These are phyloP conservation scores for Trimorus sp. DNA, from an alignment of 2,888 invertebrate genomes.

Conservation along the genomic window DNA sequence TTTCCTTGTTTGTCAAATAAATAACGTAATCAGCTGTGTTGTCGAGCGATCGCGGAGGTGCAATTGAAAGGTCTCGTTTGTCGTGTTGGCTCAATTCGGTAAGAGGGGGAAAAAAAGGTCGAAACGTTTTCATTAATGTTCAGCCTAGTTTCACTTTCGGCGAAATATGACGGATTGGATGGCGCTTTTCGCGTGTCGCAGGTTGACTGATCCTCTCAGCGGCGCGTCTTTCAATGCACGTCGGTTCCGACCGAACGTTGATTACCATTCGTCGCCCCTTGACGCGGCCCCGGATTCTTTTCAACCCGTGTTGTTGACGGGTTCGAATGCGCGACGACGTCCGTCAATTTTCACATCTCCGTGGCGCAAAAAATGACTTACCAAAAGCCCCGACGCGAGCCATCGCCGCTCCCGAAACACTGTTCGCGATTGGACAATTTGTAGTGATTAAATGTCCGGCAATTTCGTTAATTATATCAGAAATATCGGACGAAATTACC, in stretches of 20 bases:
- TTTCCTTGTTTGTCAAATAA: slow-evolving; percentile 3
- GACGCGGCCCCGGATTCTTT: slow-evolving; percentile 67
- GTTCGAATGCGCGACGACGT: slow-evolving; percentile 61
- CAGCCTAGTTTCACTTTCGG: not conserved
- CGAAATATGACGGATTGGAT: slow-evolving; percentile 41
- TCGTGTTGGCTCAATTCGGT: no score
- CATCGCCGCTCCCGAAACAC: not conserved
- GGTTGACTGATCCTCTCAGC: slow-evolving; percentile 78
- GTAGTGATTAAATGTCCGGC: slow-evolving; percentile 31
- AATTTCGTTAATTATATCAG: slow-evolving; percentile 41
- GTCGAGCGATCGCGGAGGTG: no score
- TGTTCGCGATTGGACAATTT: slow-evolving; percentile 18
- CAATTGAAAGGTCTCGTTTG: no score
- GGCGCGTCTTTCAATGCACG: slow-evolving; percentile 75
- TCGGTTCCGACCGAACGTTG: slow-evolving; percentile 70
- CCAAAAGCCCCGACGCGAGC: slow-evolving; percentile 25
- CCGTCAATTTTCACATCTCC: slow-evolving; percentile 63
- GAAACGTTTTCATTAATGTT: not conserved
- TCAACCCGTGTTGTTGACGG: slow-evolving; percentile 64
- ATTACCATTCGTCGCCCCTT: slow-evolving; percentile 71
- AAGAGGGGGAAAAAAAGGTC: no score
- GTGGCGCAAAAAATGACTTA: slow-evolving; percentile 19
- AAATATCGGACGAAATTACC: slow-evolving; percentile 29
- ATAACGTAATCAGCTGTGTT: no score
- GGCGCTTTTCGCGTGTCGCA: slow-evolving; percentile 44